These are phyloP conservation scores for Parochlus steinenii DNA, from an alignment of 2,888 invertebrate genomes.

Conservation along the genomic window DNA sequence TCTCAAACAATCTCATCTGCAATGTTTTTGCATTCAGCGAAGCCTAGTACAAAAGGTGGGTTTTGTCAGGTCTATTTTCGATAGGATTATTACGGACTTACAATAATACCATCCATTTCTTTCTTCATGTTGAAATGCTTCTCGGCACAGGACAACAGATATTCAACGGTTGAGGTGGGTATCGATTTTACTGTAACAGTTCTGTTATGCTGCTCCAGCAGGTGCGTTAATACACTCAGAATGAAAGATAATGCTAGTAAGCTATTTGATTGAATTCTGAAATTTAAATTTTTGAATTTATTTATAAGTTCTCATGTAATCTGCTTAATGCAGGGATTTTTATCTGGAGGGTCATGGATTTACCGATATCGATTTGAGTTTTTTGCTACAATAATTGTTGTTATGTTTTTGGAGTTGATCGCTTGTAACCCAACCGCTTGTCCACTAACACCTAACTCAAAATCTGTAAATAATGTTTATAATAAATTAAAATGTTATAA, in stretches of 20 bases:
- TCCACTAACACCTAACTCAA: slow-evolving; percentile 17
- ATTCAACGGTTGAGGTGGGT: slow-evolving; percentile 4
- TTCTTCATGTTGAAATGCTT: slow-evolving; percentile 7
- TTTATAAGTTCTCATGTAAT: slow-evolving; percentile 1
- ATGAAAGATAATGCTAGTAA: background rate
- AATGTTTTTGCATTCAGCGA: slow-evolving; percentile 4
- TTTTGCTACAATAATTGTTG: slow-evolving; percentile 29
- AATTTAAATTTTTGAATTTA: background rate
- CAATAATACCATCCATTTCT: slow-evolving; percentile 6
- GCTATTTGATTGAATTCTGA: slow-evolving; percentile 10
- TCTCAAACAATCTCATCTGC: slow-evolving; percentile 14
- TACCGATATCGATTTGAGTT: slow-evolving; percentile 21
- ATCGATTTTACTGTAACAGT: slow-evolving; percentile 4
- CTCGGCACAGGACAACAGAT: slow-evolving; percentile 3
- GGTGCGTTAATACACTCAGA: slow-evolving; percentile 1
- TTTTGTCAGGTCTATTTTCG: slow-evolving; percentile 5
- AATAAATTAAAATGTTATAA: too few species aligned
- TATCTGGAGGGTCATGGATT: background rate
- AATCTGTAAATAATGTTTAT: background rate
- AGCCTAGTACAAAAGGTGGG: too few species aligned
- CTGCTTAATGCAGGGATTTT: background rate
- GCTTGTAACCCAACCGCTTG: slow-evolving; percentile 24
- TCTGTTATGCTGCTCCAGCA: background rate
- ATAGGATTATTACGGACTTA: slow-evolving; percentile 6
- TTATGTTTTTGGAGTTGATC: slow-evolving; percentile 20